A percentile compares a stretch with the other conserved stretches of the same genome.
phyloP scores from a whole-genome alignment of 2,888 invertebrate genomes.

The Encarsia formosa region DNA sequence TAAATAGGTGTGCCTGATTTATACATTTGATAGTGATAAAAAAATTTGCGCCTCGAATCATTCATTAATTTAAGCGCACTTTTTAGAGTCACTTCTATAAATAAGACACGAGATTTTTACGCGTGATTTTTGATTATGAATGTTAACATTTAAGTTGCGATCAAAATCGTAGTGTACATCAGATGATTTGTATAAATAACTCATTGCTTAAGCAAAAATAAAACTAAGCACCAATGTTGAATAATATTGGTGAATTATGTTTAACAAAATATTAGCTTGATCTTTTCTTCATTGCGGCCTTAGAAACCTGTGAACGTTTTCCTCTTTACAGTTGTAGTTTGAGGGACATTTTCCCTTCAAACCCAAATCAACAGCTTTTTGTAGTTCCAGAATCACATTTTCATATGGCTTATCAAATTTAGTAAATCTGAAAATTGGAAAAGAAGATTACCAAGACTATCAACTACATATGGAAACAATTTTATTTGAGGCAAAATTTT shows the following conservation, averaged over 20 bases:
- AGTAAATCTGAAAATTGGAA: slow-evolving; percentile 52
- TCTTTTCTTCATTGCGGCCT: slow-evolving; percentile 30
- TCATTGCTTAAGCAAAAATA: slow-evolving; percentile 25
- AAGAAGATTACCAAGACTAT: background rate
- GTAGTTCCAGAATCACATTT: slow-evolving; percentile 61
- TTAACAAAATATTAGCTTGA: slow-evolving; percentile 9
- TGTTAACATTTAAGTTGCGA: slow-evolving; percentile 12
- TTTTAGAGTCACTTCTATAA: slow-evolving; percentile 4
- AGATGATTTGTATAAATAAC: slow-evolving; percentile 24
- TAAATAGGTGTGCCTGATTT: too few relatives aligned
- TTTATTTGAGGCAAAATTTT: too few relatives aligned
- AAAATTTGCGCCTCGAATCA: too few relatives aligned
- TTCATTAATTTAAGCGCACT: too few relatives aligned
- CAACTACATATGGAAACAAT: too few relatives aligned
- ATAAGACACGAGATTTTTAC: slow-evolving; percentile 14
- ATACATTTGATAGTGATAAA: too few relatives aligned
- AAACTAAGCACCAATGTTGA: slow-evolving; percentile 24
- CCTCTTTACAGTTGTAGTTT: slow-evolving; percentile 45
- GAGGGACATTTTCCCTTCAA: slow-evolving; percentile 48
- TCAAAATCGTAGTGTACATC: slow-evolving; percentile 12
- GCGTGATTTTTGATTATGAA: slow-evolving; percentile 13
- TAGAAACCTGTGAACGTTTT: slow-evolving; percentile 43
- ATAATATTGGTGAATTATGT: slow-evolving; percentile 18
- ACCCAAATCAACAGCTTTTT: slow-evolving; percentile 66
- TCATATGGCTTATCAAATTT: slow-evolving; percentile 60